phyloP scores from a whole-genome alignment of 2,888 invertebrate genomes.

The Tortricodes alternella region DNA sequence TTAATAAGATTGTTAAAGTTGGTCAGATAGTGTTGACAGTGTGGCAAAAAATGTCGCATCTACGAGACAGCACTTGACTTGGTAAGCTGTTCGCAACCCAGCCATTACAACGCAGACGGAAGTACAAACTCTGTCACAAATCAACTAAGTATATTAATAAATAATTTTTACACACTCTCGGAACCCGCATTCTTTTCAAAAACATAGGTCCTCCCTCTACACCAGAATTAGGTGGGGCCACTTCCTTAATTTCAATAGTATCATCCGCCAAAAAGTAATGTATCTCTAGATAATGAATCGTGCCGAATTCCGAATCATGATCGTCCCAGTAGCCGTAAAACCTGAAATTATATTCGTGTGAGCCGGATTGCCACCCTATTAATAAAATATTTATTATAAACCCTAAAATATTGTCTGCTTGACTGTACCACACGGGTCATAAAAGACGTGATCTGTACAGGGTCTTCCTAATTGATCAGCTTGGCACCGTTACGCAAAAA shows the following conservation, averaged over 20 bases:
- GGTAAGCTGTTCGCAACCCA: not conserved
- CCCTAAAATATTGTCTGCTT: no score
- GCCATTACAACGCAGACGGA: not conserved
- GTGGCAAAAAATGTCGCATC: no score
- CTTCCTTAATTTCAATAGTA: conserved; percentile 94
- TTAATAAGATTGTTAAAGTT: not conserved
- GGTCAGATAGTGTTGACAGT: no score
- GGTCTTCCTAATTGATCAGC: no score
- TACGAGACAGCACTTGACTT: no score
- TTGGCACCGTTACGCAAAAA: no score
- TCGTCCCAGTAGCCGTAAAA: conserved; percentile 97
- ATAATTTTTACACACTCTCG: conserved; percentile 83
- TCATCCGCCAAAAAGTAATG: conserved; percentile 94
- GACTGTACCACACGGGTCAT: no score
- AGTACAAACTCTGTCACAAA: not conserved
- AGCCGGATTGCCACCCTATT: no score
- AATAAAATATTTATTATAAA: no score
- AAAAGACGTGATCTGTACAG: no score
- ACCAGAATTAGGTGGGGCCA: conserved; percentile 85
- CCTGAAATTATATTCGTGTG: conserved; percentile 64
- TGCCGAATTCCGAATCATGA: conserved; percentile 88
- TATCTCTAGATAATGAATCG: conserved; percentile 89
- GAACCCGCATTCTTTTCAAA: conserved; percentile 88
- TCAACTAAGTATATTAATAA: no score
- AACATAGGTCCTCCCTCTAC: conserved; percentile 88